Percentiles rank a stretch among this genome's conserved stretches.
Conservation (phyloP, 2,113 vertebrate species). For the Taxidea taxus region DNA sequence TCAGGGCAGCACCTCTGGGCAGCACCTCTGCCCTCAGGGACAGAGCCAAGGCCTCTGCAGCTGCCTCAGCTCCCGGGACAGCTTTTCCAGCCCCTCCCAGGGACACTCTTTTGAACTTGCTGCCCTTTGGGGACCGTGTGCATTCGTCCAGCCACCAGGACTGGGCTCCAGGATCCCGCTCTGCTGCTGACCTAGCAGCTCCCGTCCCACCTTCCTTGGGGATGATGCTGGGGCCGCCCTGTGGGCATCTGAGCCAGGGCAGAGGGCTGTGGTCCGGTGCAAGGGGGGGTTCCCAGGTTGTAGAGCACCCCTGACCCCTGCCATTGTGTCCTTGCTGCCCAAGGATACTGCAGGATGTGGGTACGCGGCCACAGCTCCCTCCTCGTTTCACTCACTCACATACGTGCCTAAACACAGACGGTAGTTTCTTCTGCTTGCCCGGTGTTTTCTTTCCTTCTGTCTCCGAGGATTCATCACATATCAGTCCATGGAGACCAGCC, state of each 20-base stretch:
- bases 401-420: accelerated
- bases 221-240: accelerated
- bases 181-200: background rate
- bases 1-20: accelerated
- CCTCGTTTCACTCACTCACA: accelerated
- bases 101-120: accelerated
- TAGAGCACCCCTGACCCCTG: background rate
- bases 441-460: background rate
- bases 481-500: background rate
- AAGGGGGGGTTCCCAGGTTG: accelerated
- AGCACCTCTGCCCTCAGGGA: background rate
- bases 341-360: background rate
- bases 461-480: background rate
- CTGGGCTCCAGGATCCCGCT: background rate
- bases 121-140: background rate
- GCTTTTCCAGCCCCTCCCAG: background rate
- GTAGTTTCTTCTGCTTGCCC: background rate
- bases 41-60: background rate
- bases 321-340: background rate
- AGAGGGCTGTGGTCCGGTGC: background rate
- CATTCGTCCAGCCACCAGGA: background rate
- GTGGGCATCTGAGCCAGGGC: background rate
- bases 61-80: background rate
- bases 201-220: no score
- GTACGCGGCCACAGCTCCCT: no score